Conservation (phyloP, 2,113 vertebrate species). For the Pelecanus crispus region DNA sequence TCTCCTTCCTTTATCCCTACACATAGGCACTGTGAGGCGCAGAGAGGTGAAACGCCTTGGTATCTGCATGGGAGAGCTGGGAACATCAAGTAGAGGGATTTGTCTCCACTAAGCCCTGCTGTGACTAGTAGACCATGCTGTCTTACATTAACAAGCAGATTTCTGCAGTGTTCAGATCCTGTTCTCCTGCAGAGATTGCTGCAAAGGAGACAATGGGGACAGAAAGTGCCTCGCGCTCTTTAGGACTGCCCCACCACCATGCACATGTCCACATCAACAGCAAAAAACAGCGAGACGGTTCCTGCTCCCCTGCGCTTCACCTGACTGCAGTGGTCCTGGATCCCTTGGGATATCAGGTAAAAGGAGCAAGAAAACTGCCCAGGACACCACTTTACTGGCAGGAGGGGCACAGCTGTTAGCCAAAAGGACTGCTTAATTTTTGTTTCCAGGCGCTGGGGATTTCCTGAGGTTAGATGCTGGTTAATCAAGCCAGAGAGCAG, state of each 20-base stretch:
- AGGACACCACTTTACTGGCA: not conserved
- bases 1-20: not conserved
- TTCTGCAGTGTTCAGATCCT: not conserved
- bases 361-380: not conserved
- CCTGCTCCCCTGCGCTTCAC: not conserved
- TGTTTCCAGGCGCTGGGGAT: not conserved
- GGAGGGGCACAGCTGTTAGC: not conserved
- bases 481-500: not conserved
- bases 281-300: not conserved
- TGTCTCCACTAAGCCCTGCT: not conserved
- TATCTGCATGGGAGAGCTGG: not conserved
- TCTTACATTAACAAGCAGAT: not conserved
- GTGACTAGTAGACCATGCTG: constrained; percentile 21
- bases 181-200: not conserved
- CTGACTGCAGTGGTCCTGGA: not conserved
- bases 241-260: not conserved
- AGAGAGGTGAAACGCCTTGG: not conserved
- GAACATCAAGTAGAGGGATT: constrained; percentile 14
- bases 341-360: not conserved
- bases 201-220: not conserved
- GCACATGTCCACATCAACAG: not conserved
- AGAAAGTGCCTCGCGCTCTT: not conserved
- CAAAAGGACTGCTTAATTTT: not conserved
- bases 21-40: not conserved
- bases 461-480: not conserved